Evolutionary conservation across 2,113 vertebrate genomes (phyloP), one percentile per base, ranked within the genome.

Genomic region (Oenanthe melanoleuca): DNA sequence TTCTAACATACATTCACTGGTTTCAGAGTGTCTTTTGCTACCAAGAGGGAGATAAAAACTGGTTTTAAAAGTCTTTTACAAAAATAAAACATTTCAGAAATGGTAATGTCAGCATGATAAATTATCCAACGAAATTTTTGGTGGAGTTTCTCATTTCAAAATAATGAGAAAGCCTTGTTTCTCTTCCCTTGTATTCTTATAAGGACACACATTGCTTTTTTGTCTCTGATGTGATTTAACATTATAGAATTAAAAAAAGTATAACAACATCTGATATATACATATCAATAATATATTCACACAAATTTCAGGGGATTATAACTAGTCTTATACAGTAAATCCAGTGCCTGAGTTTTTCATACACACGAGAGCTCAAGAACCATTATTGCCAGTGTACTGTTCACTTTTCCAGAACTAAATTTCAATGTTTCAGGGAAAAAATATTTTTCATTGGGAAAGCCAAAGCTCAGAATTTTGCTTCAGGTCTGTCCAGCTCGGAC

Each of bases 1-100:
- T 97, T 97, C 90, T 87, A 96, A 97, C 97, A 97, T 97, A 97
- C 67, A 94, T 97, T 98, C 95, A 95, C 96, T 93, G 63, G 86
- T 96, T 96, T 96, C 73, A 88, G 73, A 95, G 78, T 96, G 90
- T 82, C 93, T 89, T 95, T 97, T 97, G 93, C 97, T 98, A 97
- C 96, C 94, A 97, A 96, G 88, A 96, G 72, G 57, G 89, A 97
- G 92, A 93, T 89, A 95, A 93, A 95, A 96, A 86, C 60, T 93
- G 82, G 74, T 80, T 79, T 88, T 80, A 92, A 94, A 95, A 91
- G 67, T 67, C 77, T 93, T 88, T 40, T 37, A 65, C 49, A 71
- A 92, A 92, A 95, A 92, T 69, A 81, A 44, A 84, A 61, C 71
- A 80, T 80, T 75, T 97, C 87, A 96, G 74, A 97, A 96, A 93